Base-by-base conservation (phyloP, 2,797 vertebrate species). In the Decapterus maruadsi region DNA sequence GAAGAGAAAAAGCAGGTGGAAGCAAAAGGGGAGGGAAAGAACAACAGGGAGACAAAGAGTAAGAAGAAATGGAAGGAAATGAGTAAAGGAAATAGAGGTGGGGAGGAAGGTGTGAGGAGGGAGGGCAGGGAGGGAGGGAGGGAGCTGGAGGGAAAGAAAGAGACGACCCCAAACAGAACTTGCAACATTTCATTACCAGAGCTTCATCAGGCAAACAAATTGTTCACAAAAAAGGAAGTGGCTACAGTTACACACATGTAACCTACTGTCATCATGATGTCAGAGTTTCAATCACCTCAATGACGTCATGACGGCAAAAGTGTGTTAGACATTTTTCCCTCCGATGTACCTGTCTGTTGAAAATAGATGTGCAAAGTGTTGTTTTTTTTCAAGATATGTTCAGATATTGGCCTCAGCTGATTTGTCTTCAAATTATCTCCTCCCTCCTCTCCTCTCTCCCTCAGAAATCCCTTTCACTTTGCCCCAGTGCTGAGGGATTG, bases 391-490 rank as follows among this genome's bases (percentile, higher is more conserved):
- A 26, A 26, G 26, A 26, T 26, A 26, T 26, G 26, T 26, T 26
- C 26, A 26, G 26, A 26, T 84, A 78, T 67, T 58, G 71, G 79
- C 78, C 75, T 83, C 77, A 89, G 81, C 75, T 72, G 66, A 86
- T 78, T 68, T 14, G 7, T 68, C 72, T 85, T 79, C 9, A 3
- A 72, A 81, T 83, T 72, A 81, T 72, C 73, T 73, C 66, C 56
- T n/a, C 59, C 42, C 0, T 16, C 61, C 36, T 43, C 19, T 46
- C 51, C 63, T 59, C 22, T 34, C 45, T 58, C 67, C 54, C 58
- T 3, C 77, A 68, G 75, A 81, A 86, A 90, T 74, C 73, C 77
- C 55, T 46, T 72, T 80, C 80, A 86, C 88, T 86, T 82, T 86
- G 77, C 61, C 68, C 68, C 0, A n/a, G 55, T 58, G 45, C 80